Percentiles rank a stretch among this genome's conserved stretches.
phyloP scores from a whole-genome alignment of 2,797 vertebrate genomes.

The Argyrosomus regius region DNA sequence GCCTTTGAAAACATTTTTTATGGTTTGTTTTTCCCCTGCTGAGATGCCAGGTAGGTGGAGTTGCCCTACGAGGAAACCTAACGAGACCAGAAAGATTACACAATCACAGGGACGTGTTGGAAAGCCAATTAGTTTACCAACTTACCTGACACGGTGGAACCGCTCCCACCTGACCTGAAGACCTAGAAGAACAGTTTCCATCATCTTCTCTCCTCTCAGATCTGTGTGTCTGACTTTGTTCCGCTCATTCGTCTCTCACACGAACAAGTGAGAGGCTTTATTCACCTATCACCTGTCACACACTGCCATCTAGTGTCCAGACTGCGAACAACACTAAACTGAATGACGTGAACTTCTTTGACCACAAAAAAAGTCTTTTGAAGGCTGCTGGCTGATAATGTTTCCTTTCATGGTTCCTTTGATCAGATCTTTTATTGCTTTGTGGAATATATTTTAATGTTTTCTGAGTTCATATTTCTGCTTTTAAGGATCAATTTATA shows the following conservation, averaged over 20 bases:
- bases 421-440: not conserved
- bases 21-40: constrained; percentile 44
- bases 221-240: not conserved
- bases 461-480: constrained; percentile 2
- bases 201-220: not conserved
- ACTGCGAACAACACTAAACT: not conserved
- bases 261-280: not conserved
- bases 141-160: not conserved
- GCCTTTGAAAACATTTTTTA: constrained; percentile 16
- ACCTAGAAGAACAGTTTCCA: not conserved
- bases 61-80: constrained; percentile 11
- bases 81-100: constrained; percentile 10
- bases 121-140: not conserved
- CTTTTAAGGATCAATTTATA: not conserved
- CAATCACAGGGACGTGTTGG: not conserved
- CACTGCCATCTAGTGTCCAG: constrained; percentile 72
- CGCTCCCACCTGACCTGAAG: not conserved
- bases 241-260: constrained; percentile 16
- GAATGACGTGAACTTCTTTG: not conserved
- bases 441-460: not conserved
- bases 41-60: constrained; percentile 16
- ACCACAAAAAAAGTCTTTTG: not conserved
- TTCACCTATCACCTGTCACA: constrained; percentile 33
- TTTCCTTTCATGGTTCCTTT: not conserved
- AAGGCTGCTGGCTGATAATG: not conserved